Percentiles rank a stretch among this genome's conserved stretches.
Evolutionary conservation across 2,113 vertebrate species (phyloP).

Genomic region (Anoura caudifer): DNA sequence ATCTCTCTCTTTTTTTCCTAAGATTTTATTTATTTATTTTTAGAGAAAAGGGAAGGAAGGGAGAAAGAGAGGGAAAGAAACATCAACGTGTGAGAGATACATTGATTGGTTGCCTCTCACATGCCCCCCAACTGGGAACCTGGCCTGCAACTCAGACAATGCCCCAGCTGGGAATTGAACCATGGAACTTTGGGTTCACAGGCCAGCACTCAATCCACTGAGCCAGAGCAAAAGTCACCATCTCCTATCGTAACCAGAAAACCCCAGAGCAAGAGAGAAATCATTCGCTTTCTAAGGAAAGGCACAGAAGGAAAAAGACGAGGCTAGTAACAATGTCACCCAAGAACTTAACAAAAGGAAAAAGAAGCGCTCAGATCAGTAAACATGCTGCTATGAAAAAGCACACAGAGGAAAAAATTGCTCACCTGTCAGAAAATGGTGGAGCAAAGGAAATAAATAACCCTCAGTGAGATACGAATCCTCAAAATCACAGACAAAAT

Average conservation of each 20-base stretch:
- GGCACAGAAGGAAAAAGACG: slow-evolving; percentile 37
- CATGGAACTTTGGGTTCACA: too few species aligned
- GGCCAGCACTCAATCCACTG: too few species aligned
- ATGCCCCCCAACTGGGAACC: too few species aligned
- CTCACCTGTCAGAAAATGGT: slow-evolving; percentile 60
- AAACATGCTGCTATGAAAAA: slow-evolving; percentile 42
- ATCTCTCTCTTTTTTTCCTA: too few species aligned
- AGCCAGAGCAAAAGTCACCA: too few species aligned
- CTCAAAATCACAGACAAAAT: slow-evolving; percentile 43
- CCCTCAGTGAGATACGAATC: slow-evolving; percentile 40
- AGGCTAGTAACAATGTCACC: slow-evolving; percentile 49
- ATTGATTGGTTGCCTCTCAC: too few species aligned
- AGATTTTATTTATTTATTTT: too few species aligned
- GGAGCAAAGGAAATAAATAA: slow-evolving; percentile 57
- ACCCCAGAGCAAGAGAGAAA: neutral
- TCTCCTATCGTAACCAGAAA: slow-evolving; percentile 27
- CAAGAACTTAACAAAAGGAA: slow-evolving; percentile 70
- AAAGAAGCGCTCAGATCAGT: slow-evolving; percentile 39
- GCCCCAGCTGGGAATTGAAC: too few species aligned
- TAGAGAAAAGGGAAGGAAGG: too few species aligned
- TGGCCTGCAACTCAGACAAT: too few species aligned
- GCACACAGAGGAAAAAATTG: slow-evolving; percentile 58
- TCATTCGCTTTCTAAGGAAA: slow-evolving; percentile 46
- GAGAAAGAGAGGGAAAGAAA: too few species aligned
- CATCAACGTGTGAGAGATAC: too few species aligned